These are phyloP conservation scores for Lochmaea crataegi DNA, from an alignment of 2,888 invertebrate species.

Conservation along the genomic window DNA sequence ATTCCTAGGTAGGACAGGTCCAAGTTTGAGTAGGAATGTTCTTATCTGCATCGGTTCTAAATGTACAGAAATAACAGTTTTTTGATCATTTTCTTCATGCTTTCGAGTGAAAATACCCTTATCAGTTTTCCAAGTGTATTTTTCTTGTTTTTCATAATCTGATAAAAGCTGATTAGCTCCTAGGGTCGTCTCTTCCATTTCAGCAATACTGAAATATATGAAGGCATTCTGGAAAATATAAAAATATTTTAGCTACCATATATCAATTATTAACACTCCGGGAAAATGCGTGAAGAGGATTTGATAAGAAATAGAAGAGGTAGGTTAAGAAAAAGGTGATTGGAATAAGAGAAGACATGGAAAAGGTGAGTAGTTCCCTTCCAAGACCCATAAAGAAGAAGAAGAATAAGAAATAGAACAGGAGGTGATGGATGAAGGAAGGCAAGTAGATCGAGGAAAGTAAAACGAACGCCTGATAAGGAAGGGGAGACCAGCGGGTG, in stretches of 20 bases:
- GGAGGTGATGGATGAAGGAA: no score
- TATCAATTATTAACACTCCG: no score
- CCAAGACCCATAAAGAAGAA: no score
- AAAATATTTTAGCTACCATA: neutral
- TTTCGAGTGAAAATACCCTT: neutral
- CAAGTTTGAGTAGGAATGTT: conserved; percentile 69
- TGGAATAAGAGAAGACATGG: no score
- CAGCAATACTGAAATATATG: conserved; percentile 67
- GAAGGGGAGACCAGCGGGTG: no score
- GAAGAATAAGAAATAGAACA: no score
- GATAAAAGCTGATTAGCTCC: conserved; percentile 74
- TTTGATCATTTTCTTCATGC: conserved; percentile 46
- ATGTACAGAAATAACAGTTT: conserved; percentile 64
- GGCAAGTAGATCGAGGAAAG: no score
- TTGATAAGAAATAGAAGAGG: no score
- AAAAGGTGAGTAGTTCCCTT: no score
- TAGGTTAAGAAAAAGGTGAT: no score
- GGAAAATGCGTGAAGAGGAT: no score
- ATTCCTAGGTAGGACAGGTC: neutral
- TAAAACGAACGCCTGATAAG: no score
- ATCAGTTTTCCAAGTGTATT: conserved; percentile 52
- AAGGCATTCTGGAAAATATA: conserved; percentile 67
- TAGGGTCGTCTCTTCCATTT: conserved; percentile 74
- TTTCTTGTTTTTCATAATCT: conserved; percentile 61
- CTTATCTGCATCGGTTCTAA: conserved; percentile 79